phyloP scores from a whole-genome alignment of 2,797 vertebrate species.

The Amblyraja radiata region DNA sequence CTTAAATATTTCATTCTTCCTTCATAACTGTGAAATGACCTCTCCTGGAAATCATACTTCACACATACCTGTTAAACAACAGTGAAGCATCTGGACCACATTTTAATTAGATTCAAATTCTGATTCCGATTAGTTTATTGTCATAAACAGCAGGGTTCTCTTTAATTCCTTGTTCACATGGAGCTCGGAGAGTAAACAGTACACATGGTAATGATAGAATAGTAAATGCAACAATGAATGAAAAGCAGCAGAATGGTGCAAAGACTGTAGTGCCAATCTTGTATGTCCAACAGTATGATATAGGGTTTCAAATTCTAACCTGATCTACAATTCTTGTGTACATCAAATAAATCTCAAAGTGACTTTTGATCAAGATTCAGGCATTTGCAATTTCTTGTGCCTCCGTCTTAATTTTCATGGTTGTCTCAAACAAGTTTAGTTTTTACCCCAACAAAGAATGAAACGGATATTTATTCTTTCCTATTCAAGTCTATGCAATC shows the following conservation, averaged over 20 bases:
- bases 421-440: not conserved
- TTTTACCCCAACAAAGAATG: not conserved
- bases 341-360: not conserved
- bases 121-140: no score
- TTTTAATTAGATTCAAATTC: not conserved
- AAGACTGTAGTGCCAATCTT: no score
- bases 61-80: not conserved
- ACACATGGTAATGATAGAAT: no score
- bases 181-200: no score
- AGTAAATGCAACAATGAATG: no score
- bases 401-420: no score
- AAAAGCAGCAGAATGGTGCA: no score
- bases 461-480: not conserved
- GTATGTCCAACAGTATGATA: not conserved
- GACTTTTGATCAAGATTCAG: no score
- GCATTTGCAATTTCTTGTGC: no score
- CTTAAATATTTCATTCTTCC: not conserved
- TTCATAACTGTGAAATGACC: not conserved
- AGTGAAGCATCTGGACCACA: not conserved
- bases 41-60: not conserved
- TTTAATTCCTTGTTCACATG: no score
- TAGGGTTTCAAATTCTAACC: not conserved
- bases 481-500: not conserved
- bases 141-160: no score
- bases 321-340: not conserved